These are phyloP conservation scores for Phyto melanocephala DNA, from an alignment of 2,888 invertebrate genomes.

Conservation along the genomic window DNA sequence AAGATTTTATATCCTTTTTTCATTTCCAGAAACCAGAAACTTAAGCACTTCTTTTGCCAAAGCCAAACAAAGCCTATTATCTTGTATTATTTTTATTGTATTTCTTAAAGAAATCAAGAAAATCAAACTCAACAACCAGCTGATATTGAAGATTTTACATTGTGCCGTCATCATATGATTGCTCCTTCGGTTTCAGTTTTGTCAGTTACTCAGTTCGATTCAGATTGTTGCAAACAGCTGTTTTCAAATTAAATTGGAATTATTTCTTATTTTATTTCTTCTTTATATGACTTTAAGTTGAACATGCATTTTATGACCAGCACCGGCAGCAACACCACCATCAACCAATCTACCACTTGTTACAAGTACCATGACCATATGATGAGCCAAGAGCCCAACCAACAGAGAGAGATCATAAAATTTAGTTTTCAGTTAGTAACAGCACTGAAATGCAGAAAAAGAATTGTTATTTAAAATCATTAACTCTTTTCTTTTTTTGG, in stretches of 20 bases:
- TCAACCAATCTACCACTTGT: background rate
- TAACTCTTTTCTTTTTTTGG: background rate
- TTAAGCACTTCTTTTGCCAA: background rate
- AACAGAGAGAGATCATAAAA: constrained; percentile 14
- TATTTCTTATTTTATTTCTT: constrained; percentile 10
- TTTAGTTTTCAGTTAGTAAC: constrained; percentile 25
- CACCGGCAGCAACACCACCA: too few species aligned
- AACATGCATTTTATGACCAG: constrained; percentile 31
- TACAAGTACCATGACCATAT: constrained; percentile 21
- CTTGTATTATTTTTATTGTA: background rate
- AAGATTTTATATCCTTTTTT: constrained; percentile 10
- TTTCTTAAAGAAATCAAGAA: background rate
- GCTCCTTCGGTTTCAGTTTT: background rate
- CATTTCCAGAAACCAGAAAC: background rate
- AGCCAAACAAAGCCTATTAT: constrained; percentile 18
- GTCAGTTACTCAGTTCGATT: background rate
- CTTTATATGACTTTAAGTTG: background rate
- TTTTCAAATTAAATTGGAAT: constrained; percentile 39
- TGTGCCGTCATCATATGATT: constrained; percentile 35
- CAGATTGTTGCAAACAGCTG: constrained; percentile 31
- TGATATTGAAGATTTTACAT: constrained; percentile 7
- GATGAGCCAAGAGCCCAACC: background rate
- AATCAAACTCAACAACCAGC: background rate
- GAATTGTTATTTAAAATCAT: background rate
- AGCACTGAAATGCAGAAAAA: background rate